Conservation (phyloP, 2,888 invertebrate species). For the Eremobia ochroleuca region DNA sequence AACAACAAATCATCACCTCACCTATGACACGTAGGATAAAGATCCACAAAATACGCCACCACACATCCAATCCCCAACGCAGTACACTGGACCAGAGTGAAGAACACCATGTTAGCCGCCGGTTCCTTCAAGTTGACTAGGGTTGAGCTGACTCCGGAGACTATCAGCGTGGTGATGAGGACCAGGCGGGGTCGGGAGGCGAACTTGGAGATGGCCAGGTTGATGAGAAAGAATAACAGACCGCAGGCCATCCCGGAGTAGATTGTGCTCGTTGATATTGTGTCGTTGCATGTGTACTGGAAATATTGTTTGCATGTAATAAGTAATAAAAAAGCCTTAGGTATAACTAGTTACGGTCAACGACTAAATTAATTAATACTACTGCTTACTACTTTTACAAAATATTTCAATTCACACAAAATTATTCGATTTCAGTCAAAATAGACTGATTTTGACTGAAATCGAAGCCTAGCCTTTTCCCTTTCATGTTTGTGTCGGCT, state of each 20-base stretch:
- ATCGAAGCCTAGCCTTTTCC: too few species aligned
- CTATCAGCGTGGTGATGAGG: slow-evolving; percentile 80
- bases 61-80: slow-evolving; percentile 75
- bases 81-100: slow-evolving; percentile 75
- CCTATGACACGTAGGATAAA: slow-evolving; percentile 82
- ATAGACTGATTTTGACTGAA: too few species aligned
- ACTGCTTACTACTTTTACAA: too few species aligned
- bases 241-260: slow-evolving; percentile 92
- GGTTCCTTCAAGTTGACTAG: slow-evolving; percentile 86
- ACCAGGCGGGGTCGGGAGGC: slow-evolving; percentile 88
- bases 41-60: slow-evolving; percentile 77
- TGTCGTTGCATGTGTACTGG: slow-evolving; percentile 72
- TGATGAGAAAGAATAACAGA: slow-evolving; percentile 89
- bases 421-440: too few species aligned
- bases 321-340: too few species aligned
- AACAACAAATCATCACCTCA: slow-evolving; percentile 46
- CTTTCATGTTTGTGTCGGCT: too few species aligned
- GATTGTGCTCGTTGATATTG: slow-evolving; percentile 90
- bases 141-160: slow-evolving; percentile 89
- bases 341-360: too few species aligned
- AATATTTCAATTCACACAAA: too few species aligned
- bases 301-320: too few species aligned
- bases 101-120: slow-evolving; percentile 74
- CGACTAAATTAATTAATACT: too few species aligned
- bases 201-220: slow-evolving; percentile 82